Conservation (phyloP, 2,888 invertebrate species). For the Ephialtes manifestator region DNA sequence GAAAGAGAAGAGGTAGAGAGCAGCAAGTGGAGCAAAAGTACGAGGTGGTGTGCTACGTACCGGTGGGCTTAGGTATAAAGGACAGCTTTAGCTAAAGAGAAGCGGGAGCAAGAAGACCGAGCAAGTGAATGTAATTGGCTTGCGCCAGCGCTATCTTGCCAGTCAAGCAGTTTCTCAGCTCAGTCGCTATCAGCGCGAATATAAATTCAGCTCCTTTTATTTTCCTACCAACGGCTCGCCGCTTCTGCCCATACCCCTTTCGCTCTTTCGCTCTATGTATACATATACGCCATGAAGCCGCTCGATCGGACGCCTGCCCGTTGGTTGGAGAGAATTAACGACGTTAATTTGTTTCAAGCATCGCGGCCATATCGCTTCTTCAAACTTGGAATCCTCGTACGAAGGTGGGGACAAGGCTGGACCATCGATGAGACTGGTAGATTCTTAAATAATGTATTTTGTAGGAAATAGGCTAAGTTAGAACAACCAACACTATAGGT, state of each 20-base stretch:
- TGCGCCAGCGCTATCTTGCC: constrained; percentile 82
- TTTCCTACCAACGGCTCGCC: constrained; percentile 72
- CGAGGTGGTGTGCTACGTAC: constrained; percentile 12
- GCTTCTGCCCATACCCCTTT: constrained; percentile 36
- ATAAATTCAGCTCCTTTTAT: constrained; percentile 82
- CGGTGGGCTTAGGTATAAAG: constrained; percentile 71
- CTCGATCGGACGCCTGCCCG: constrained; percentile 59
- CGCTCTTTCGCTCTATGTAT: constrained; percentile 47
- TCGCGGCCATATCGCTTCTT: constrained; percentile 47
- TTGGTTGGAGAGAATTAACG: constrained; percentile 76
- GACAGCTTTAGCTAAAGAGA: constrained; percentile 72
- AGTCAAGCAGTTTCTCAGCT: constrained; percentile 84
- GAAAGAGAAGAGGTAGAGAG: constrained; percentile 7
- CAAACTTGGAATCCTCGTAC: neutral
- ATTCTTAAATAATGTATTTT: neutral
- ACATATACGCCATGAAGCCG: constrained; percentile 21
- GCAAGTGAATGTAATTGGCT: constrained; percentile 85
- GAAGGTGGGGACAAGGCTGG: constrained; percentile 71
- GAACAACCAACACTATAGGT: too few species aligned
- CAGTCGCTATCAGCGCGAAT: constrained; percentile 83
- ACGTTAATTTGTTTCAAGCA: constrained; percentile 81
- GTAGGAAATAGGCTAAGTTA: neutral
- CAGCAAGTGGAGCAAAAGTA: constrained; percentile 28
- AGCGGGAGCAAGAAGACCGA: constrained; percentile 75
- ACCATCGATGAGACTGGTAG: constrained; percentile 64